Conservation (phyloP, 1,140 invertebrate species). For the Trypoxylus dichotomus region DNA sequence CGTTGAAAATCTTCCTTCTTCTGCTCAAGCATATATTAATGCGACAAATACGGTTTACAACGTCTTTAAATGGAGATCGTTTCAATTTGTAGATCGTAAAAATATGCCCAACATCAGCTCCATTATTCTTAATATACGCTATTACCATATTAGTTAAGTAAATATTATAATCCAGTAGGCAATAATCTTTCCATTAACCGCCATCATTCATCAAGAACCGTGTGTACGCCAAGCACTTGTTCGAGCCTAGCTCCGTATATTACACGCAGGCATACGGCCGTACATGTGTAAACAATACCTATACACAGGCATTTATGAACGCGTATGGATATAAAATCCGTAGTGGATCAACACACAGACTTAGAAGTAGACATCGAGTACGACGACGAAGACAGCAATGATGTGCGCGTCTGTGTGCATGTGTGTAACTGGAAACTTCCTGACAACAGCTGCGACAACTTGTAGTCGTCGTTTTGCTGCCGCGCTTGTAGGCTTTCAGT, state of each 20-base stretch:
- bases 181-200: background rate
- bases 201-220: background rate
- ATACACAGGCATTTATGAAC: background rate
- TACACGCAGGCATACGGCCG: background rate
- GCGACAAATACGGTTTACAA: no score
- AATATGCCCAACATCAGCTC: no score
- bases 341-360: no score
- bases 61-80: no score
- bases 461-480: background rate
- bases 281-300: background rate
- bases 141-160: background rate
- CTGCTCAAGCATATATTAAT: no score
- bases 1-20: no score
- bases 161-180: background rate
- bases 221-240: no score
- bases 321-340: background rate
- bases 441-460: background rate
- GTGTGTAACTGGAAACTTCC: slow-evolving; percentile 5
- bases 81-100: no score
- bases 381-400: background rate
- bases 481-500: background rate
- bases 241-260: no score
- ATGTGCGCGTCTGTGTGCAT: background rate
- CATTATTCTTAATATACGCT: no score
- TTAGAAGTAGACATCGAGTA: background rate